These are phyloP conservation scores for Dryomyza anilis DNA, from an alignment of 2,888 invertebrate species.

Conservation along the genomic window DNA sequence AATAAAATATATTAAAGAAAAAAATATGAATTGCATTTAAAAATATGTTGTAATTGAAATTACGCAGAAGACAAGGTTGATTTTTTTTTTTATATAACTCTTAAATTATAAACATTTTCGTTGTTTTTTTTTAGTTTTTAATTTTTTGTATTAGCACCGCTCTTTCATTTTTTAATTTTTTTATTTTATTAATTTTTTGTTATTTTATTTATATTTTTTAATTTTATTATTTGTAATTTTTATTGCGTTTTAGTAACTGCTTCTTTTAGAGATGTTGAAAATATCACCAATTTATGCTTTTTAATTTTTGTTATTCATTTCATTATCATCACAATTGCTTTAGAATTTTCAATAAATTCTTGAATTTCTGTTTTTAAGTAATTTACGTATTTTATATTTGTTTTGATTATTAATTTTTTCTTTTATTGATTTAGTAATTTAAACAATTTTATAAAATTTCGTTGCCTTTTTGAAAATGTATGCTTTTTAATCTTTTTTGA, in stretches of 20 bases:
- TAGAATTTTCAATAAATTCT: neutral
- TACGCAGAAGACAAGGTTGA: constrained; percentile 50
- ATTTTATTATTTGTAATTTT: constrained; percentile 23
- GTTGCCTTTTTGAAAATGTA: neutral
- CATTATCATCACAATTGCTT: neutral
- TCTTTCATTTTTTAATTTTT: constrained; percentile 56
- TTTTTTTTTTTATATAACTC: neutral
- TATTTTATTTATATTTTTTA: constrained; percentile 33
- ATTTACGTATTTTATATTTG: neutral
- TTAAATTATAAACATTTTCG: neutral
- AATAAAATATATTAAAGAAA: neutral
- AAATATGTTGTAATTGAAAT: constrained; percentile 45
- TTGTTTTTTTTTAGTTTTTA: neutral
- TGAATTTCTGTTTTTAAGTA: neutral
- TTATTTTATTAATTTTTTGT: constrained; percentile 44
- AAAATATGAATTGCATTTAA: neutral
- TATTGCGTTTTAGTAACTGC: neutral
- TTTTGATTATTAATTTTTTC: constrained; percentile 8
- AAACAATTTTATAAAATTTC: too few relatives aligned
- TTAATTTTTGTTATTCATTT: neutral
- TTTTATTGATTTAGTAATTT: neutral
- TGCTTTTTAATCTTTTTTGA: neutral
- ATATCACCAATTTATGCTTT: constrained; percentile 1
- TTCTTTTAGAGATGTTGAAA: neutral
- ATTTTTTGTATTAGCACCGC: neutral